phyloP scores from a whole-genome alignment of 1,140 invertebrate species.

The Phthorimaea operculella region DNA sequence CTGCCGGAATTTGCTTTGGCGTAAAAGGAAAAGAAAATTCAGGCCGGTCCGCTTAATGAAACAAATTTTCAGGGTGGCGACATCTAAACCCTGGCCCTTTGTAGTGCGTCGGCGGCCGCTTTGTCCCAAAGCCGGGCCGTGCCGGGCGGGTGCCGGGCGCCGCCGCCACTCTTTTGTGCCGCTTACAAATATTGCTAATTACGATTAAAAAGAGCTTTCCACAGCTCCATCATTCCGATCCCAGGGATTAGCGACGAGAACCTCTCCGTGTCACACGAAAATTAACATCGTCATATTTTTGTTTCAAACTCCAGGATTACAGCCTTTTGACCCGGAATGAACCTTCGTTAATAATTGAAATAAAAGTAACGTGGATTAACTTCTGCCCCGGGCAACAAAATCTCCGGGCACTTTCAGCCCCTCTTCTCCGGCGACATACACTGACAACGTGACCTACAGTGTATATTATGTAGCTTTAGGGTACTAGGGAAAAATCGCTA shows the following conservation, averaged over 20 bases:
- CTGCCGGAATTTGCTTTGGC: constrained; percentile 41
- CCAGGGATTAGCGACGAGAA: not conserved
- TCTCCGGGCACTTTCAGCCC: not conserved
- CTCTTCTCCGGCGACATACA: constrained; percentile 9
- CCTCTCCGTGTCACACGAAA: too few relatives aligned
- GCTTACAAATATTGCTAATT: constrained; percentile 60
- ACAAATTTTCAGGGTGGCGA: constrained; percentile 60
- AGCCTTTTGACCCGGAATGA: too few relatives aligned
- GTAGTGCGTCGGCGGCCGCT: constrained; percentile 43
- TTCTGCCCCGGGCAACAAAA: not conserved
- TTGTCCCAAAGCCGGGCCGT: constrained; percentile 46
- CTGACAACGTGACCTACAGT: constrained; percentile 45
- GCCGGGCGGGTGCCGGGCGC: too few relatives aligned
- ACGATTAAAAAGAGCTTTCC: constrained; percentile 51
- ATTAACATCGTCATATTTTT: too few relatives aligned
- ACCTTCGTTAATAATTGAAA: too few relatives aligned
- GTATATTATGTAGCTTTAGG: constrained; percentile 39
- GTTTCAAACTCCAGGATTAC: too few relatives aligned
- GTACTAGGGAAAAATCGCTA: constrained; percentile 62
- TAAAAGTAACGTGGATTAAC: too few relatives aligned
- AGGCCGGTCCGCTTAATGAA: constrained; percentile 57
- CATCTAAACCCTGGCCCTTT: constrained; percentile 63
- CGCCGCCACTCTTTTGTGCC: constrained; percentile 48
- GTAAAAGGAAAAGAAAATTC: constrained; percentile 54
- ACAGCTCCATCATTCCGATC: constrained; percentile 1